A percentile compares a stretch with the other conserved stretches of the same genome.
Conservation (phyloP, 2,888 invertebrate species). For the Parnassius smintheus region DNA sequence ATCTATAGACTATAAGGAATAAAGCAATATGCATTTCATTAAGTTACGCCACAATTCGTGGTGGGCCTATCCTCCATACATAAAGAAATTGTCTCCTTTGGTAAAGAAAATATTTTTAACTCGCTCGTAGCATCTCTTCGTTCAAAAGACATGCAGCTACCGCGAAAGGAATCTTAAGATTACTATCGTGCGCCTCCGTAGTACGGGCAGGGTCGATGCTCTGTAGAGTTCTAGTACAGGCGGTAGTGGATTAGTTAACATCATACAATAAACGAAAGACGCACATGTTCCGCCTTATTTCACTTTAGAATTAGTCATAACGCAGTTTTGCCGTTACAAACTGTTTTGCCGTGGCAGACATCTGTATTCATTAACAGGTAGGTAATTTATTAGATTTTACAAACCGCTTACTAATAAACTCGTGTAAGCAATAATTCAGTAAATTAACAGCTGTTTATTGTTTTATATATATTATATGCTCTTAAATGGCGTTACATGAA, state of each 20-base stretch:
- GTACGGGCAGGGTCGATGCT: constrained; percentile 59
- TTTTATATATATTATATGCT: too few species aligned
- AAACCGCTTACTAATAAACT: too few species aligned
- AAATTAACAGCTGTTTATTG: too few species aligned
- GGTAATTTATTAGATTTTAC: too few species aligned
- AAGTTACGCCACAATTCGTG: too few species aligned
- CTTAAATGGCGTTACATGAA: too few species aligned
- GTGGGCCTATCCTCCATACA: too few species aligned
- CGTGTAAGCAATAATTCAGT: too few species aligned
- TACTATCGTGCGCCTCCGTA: constrained; percentile 25
- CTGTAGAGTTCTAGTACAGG: constrained; percentile 60
- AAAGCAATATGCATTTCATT: too few species aligned
- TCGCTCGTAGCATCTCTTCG: neutral
- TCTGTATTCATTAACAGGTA: too few species aligned
- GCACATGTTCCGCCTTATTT: constrained; percentile 70
- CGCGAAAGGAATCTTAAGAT: constrained; percentile 23
- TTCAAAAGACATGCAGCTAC: constrained; percentile 15
- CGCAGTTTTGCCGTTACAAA: constrained; percentile 1
- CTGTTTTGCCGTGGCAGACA: too few species aligned
- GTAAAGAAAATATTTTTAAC: neutral
- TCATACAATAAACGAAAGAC: constrained; percentile 66
- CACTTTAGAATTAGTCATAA: constrained; percentile 52
- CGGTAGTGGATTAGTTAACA: constrained; percentile 77
- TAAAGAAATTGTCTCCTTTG: neutral
- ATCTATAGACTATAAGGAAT: too few species aligned